Conservation (phyloP, 2,888 invertebrate species). For the Calameuta idolon region DNA sequence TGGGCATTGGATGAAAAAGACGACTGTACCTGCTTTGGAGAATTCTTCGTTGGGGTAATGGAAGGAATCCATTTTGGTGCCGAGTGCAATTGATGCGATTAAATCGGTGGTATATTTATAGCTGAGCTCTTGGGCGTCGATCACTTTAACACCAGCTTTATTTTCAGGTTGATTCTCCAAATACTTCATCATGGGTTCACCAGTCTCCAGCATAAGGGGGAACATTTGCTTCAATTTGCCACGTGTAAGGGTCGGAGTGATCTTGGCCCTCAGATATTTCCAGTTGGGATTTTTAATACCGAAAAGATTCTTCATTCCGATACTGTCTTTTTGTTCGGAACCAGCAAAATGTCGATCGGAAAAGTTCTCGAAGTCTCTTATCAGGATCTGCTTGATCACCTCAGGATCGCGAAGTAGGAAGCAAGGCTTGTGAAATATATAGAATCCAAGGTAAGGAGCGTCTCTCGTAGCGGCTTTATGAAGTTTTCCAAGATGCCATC, state of each 20-base stretch:
- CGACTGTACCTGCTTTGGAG: constrained; percentile 40
- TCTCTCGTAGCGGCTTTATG: constrained; percentile 42
- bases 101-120: constrained; percentile 57
- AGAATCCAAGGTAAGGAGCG: constrained; percentile 67
- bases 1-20: background rate
- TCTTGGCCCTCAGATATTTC: constrained; percentile 68
- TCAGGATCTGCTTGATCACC: constrained; percentile 66
- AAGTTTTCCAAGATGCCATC: constrained; percentile 50
- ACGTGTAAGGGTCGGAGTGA: constrained; percentile 70
- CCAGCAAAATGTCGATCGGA: constrained; percentile 66
- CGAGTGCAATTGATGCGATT: constrained; percentile 52
- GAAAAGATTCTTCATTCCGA: constrained; percentile 65
- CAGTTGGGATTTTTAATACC: constrained; percentile 69
- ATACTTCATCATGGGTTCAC: constrained; percentile 53
- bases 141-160: constrained; percentile 28
- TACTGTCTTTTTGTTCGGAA: constrained; percentile 63
- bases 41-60: constrained; percentile 51
- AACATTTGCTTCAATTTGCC: constrained; percentile 71
- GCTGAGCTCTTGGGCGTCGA: constrained; percentile 55
- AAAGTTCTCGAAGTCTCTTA: constrained; percentile 69
- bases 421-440: constrained; percentile 68
- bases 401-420: constrained; percentile 67
- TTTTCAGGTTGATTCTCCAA: constrained; percentile 31
- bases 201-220: constrained; percentile 65
- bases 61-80: constrained; percentile 52